A percentile compares a stretch with the other conserved stretches of the same genome.
phyloP scores from a whole-genome alignment of 2,113 vertebrate genomes.

The Amia ocellicauda region DNA sequence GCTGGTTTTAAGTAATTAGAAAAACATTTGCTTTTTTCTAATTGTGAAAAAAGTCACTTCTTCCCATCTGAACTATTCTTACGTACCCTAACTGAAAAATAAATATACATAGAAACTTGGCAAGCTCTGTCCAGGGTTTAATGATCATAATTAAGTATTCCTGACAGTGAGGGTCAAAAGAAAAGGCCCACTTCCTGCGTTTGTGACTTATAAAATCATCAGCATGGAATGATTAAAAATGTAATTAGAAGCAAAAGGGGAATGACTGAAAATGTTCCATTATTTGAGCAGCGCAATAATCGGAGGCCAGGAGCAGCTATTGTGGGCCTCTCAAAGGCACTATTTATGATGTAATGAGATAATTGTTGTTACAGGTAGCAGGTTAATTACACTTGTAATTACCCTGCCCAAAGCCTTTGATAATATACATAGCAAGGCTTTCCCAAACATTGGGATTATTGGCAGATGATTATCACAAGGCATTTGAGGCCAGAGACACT shows the following conservation, averaged over 20 bases:
- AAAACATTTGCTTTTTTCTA: too few species aligned
- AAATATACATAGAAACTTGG: background rate
- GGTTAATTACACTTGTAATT: constrained; percentile 59
- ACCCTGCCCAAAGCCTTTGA: constrained; percentile 49
- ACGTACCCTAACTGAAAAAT: background rate
- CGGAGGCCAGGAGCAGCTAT: constrained; percentile 30
- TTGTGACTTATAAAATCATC: constrained; percentile 46
- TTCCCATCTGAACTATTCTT: too few species aligned
- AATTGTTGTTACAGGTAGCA: constrained; percentile 59
- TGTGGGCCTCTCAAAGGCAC: constrained; percentile 36
- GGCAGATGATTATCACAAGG: constrained; percentile 48
- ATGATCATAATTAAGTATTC: background rate
- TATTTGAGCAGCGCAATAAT: constrained; percentile 25
- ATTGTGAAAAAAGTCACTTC: too few species aligned
- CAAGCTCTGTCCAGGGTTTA: background rate
- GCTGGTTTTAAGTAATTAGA: too few species aligned
- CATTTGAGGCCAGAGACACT: constrained; percentile 13
- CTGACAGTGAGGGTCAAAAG: background rate
- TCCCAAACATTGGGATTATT: constrained; percentile 41
- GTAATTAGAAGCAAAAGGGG: constrained; percentile 36
- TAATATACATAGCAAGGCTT: constrained; percentile 37
- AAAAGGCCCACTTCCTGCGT: constrained; percentile 31
- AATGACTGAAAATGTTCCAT: constrained; percentile 22
- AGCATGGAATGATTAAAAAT: constrained; percentile 43
- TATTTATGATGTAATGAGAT: constrained; percentile 54